Evolutionary conservation across 2,888 invertebrate genomes (phyloP), one percentile per base, ranked within the genome.

Genomic region (Prostheceraeus crozeri): DNA sequence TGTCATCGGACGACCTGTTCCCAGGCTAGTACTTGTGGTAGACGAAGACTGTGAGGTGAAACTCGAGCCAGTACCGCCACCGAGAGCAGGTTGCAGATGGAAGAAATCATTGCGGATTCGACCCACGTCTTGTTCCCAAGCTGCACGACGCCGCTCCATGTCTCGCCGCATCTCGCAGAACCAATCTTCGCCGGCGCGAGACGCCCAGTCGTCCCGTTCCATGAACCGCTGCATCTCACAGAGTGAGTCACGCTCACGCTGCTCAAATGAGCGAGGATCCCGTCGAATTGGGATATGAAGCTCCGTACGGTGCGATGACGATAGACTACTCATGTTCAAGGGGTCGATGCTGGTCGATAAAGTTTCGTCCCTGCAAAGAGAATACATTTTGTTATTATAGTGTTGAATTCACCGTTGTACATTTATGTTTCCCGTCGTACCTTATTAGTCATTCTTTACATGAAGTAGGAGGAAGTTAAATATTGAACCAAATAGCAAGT

Each of bases 221-320:
- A 40, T 10, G 6, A 6, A 14, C 8, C 19, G 40, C 19, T 40
- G 8, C 40, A 40, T 40, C 19, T 16, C 19, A 8, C 16, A 10
- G 6, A 40, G 16, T 10, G 21, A 4, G 21, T 40, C 40, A 6
- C 19, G 40, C 65, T 74, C 73, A 25, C 74, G 64, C 55, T 74
- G 72, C 63, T 72, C 71, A 64, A 74, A 75, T 57, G 67, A 69
- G 67, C 72, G 65, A 23, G 68, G 67, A 65, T 75, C 75, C 61
- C 68, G 67, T 58, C 71, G 68, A 40, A 74, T 71, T 3, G 75
- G 75, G 52, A 75, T 70, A 64, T 69, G 72, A 14, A 73, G 65
- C 64, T 75, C 74, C 3, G 72, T 70, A 60, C 73, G 40, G 21
- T 10, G 14, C 8, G 40, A 40, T 40, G 40, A 6, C 40, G n/a